phyloP scores from a whole-genome alignment of 2,888 invertebrate species.

The Philhelius pedissequus region DNA sequence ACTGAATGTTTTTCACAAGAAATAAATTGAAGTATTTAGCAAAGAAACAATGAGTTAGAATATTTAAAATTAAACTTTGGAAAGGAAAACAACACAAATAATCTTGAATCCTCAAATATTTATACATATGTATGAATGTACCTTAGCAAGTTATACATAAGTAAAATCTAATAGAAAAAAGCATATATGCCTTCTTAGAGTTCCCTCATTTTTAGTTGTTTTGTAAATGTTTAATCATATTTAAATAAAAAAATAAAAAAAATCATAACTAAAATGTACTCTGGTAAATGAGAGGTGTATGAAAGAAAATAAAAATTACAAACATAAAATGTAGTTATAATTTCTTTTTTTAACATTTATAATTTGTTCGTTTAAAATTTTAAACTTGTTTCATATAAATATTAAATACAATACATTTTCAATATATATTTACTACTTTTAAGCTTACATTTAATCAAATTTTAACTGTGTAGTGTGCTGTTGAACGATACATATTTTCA shows the following conservation, averaged over 20 bases:
- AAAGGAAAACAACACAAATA: neutral
- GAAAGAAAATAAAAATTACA: slow-evolving; percentile 4
- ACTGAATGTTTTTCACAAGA: neutral
- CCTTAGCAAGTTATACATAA: neutral
- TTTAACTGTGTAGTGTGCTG: slow-evolving; percentile 47
- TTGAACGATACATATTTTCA: slow-evolving; percentile 11
- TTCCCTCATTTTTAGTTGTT: slow-evolving; percentile 54
- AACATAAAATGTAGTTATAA: neutral
- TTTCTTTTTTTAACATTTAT: slow-evolving; percentile 19
- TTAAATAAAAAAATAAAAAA: neutral
- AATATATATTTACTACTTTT: slow-evolving; percentile 64
- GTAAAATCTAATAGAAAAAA: neutral
- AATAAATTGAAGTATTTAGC: no score
- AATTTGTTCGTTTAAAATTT: slow-evolving; percentile 33
- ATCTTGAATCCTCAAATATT: neutral
- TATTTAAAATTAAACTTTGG: neutral
- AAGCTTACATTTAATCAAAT: slow-evolving; percentile 60
- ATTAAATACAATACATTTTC: slow-evolving; percentile 61
- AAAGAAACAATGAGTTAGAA: neutral
- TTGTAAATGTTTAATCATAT: slow-evolving; percentile 30
- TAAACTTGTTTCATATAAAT: slow-evolving; percentile 37
- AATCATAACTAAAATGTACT: slow-evolving; percentile 9
- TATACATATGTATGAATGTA: no score
- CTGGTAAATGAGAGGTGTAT: slow-evolving; percentile 43
- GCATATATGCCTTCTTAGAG: neutral